A percentile compares a stretch with the other conserved stretches of the same genome.
phyloP scores from a whole-genome alignment of 1,140 invertebrate species.

The Drosophila lacertosa region DNA sequence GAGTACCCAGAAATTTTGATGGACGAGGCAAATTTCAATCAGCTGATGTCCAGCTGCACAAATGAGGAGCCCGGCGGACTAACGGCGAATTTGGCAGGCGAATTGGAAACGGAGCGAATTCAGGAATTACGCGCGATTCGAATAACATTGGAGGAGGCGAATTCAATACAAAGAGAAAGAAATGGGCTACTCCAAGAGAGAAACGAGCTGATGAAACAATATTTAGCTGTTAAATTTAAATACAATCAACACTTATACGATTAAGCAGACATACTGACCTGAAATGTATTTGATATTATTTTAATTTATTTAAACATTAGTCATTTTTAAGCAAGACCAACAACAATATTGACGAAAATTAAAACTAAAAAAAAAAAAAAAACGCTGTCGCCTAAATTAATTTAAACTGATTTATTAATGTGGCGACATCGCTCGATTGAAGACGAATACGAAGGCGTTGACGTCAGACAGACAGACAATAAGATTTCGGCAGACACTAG shows the following conservation, averaged over 20 bases:
- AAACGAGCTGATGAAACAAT: slow-evolving; percentile 18
- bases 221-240: background rate
- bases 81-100: background rate
- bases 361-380: slow-evolving; percentile 25
- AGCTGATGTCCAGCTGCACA: background rate
- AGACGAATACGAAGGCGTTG: slow-evolving; percentile 43
- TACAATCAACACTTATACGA: background rate
- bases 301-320: background rate
- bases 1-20: background rate
- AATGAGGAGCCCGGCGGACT: background rate
- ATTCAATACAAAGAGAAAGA: slow-evolving; percentile 18
- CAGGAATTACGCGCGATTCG: slow-evolving; percentile 21
- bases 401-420: slow-evolving; percentile 73
- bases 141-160: slow-evolving; percentile 7
- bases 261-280: no score
- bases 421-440: slow-evolving; percentile 56
- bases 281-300: background rate
- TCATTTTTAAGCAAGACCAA: background rate
- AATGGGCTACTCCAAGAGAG: slow-evolving; percentile 19
- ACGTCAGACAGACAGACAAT: slow-evolving; percentile 45
- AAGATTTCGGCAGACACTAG: background rate
- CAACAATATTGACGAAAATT: background rate
- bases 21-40: slow-evolving; percentile 21
- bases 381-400: slow-evolving; percentile 58
- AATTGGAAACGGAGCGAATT: slow-evolving; percentile 10